These are phyloP conservation scores for Idaea aversata DNA, from an alignment of 2,888 invertebrate genomes.

Conservation along the genomic window DNA sequence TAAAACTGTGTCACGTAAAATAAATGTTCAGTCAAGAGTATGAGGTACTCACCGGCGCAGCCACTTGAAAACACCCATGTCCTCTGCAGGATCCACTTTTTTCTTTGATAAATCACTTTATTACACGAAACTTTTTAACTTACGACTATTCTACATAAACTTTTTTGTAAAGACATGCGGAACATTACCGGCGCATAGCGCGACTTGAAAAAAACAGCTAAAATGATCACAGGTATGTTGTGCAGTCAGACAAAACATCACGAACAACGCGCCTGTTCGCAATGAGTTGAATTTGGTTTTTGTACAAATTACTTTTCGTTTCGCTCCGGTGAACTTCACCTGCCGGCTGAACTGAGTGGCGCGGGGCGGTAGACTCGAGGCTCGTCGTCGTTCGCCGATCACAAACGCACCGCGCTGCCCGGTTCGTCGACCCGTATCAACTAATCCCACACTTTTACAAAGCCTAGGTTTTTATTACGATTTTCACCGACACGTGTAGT, in stretches of 20 bases:
- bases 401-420: not conserved
- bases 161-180: conserved; percentile 52
- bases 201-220: conserved; percentile 66
- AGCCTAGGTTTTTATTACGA: not conserved
- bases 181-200: conserved; percentile 70
- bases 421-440: conserved; percentile 11
- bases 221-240: conserved; percentile 77
- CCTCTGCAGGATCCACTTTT: conserved; percentile 64
- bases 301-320: conserved; percentile 79
- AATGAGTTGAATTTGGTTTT: conserved; percentile 78
- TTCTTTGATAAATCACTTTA: conserved; percentile 21
- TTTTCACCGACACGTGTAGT: not conserved
- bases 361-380: not conserved
- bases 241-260: conserved; percentile 79
- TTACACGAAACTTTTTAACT: conserved; percentile 37
- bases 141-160: not conserved
- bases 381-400: not conserved
- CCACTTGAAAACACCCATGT: conserved; percentile 78
- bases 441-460: conserved; percentile 11
- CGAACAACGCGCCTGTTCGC: conserved; percentile 70
- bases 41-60: conserved; percentile 69
- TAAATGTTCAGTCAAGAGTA: conserved; percentile 2
- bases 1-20: not conserved
- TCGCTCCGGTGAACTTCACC: conserved; percentile 75
- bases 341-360: conserved; percentile 44